phyloP scores from a whole-genome alignment of 2,888 invertebrate genomes.

The Hirtodrosophila confusa region DNA sequence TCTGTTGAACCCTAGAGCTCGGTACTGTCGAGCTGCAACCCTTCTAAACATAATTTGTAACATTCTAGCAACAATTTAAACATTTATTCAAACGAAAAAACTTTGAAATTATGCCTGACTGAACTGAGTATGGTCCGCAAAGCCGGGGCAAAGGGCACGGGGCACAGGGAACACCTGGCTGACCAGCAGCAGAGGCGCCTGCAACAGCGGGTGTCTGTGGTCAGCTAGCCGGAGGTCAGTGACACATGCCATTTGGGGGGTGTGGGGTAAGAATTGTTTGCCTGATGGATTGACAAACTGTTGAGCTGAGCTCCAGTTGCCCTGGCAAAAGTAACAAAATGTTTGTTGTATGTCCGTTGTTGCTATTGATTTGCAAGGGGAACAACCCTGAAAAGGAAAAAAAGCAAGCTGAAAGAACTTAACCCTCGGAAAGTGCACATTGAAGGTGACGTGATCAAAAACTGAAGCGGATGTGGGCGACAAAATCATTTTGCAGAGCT shows the following conservation, averaged over 20 bases:
- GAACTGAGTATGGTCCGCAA: conserved; percentile 5
- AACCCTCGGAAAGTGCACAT: conserved; percentile 23
- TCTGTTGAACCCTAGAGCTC: conserved; percentile 9
- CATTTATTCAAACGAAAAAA: conserved; percentile 36
- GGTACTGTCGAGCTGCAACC: conserved; percentile 28
- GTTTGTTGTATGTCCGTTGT: conserved; percentile 32
- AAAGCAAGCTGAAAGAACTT: conserved; percentile 20
- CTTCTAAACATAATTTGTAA: conserved; percentile 35
- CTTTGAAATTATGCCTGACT: conserved; percentile 31
- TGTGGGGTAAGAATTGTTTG: conserved; percentile 24
- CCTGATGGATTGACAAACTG: conserved; percentile 63
- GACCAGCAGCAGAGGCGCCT: conserved; percentile 6
- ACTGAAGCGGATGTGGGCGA: conserved; percentile 55
- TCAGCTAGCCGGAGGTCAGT: conserved; percentile 47
- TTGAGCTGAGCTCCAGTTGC: conserved; percentile 40
- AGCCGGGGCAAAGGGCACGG: background rate
- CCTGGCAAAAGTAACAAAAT: conserved; percentile 25
- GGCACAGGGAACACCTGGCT: conserved; percentile 7
- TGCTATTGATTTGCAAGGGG: conserved; percentile 41
- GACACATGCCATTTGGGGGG: conserved; percentile 25
- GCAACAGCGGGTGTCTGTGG: conserved; percentile 35
- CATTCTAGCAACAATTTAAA: conserved; percentile 27
- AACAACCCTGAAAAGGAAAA: conserved; percentile 29
- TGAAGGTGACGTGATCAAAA: conserved; percentile 35
- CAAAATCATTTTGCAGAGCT: conserved; percentile 22